These are phyloP conservation scores for Synergus laeviventris DNA, from an alignment of 2,888 invertebrate species.

Conservation along the genomic window DNA sequence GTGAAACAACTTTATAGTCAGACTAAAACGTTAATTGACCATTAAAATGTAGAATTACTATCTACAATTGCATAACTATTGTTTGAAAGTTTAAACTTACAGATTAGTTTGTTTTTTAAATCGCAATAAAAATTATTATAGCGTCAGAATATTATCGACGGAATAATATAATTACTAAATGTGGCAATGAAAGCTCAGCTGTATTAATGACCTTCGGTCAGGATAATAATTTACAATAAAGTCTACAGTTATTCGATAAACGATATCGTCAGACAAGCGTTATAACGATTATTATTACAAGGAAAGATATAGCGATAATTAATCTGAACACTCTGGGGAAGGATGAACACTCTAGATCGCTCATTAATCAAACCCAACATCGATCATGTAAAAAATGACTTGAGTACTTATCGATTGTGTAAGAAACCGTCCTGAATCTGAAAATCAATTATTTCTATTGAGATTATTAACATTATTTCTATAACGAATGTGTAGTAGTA, in stretches of 20 bases:
- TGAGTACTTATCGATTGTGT: background rate
- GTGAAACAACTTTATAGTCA: no score
- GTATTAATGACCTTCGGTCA: background rate
- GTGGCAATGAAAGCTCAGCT: background rate
- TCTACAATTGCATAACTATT: no score
- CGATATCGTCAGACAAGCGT: conserved; percentile 19
- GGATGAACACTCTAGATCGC: background rate
- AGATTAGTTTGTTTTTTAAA: no score
- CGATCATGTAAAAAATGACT: background rate
- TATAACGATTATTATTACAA: background rate
- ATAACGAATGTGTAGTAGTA: background rate
- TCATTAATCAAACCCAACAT: background rate
- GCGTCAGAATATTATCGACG: no score
- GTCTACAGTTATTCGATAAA: background rate
- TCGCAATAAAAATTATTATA: no score
- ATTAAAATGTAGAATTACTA: no score
- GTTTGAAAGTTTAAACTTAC: no score
- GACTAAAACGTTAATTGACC: no score
- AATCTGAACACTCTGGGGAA: background rate
- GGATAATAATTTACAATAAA: conserved; percentile 17
- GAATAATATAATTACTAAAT: no score
- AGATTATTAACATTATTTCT: no score
- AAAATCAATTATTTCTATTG: background rate
- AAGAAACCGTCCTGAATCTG: background rate
- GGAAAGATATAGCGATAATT: background rate